phyloP scores from a whole-genome alignment of 2,113 vertebrate genomes.

The Vulpes lagopus region DNA sequence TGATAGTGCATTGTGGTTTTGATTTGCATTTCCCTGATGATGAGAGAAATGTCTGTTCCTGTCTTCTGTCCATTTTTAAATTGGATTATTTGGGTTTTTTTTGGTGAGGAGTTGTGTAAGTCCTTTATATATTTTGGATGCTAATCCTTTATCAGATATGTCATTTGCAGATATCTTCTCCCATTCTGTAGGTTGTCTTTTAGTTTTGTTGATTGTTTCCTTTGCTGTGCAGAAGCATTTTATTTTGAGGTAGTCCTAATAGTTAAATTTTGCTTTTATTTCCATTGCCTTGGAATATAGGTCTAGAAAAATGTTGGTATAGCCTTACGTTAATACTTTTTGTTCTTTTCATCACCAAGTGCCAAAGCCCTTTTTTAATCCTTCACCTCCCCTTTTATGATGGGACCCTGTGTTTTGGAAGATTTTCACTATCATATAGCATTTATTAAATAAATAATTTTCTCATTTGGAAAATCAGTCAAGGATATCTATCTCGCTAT shows the following conservation, averaged over 20 bases:
- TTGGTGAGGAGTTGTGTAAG: background rate
- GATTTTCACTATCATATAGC: background rate
- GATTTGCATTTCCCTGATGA: background rate
- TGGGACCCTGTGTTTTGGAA: background rate
- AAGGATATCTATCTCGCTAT: background rate
- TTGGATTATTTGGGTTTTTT: background rate
- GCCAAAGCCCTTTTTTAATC: background rate
- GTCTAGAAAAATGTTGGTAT: background rate
- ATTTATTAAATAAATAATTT: slow-evolving; percentile 32
- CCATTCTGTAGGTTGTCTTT: background rate
- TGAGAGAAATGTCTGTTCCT: background rate
- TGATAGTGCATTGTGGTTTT: background rate
- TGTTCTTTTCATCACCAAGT: background rate
- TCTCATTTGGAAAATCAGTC: slow-evolving; percentile 24
- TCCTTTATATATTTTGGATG: background rate
- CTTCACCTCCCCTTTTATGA: background rate
- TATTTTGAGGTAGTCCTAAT: background rate
- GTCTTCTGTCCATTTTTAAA: background rate
- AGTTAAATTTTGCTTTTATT: background rate
- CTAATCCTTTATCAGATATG: background rate
- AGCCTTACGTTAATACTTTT: background rate
- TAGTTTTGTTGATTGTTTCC: background rate
- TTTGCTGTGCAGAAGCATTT: background rate
- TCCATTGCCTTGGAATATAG: background rate
- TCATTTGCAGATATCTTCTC: background rate